Evolutionary conservation across 2,797 vertebrate species (phyloP).

Genomic region (Pseudomugil gertrudae): DNA sequence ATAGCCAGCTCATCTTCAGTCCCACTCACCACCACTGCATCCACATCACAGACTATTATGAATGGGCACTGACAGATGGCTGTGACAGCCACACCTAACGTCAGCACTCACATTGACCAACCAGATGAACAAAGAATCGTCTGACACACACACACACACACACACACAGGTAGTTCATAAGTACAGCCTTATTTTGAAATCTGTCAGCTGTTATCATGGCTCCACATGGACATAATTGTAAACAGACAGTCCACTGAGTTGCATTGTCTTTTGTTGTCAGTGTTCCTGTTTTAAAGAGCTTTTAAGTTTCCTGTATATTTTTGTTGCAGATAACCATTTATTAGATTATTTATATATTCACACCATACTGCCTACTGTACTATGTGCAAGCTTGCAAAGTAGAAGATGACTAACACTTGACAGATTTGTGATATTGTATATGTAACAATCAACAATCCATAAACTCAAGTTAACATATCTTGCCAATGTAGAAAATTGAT

Average conservation of each 20-base stretch:
- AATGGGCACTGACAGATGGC: constrained; percentile 85
- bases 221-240: constrained; percentile 14
- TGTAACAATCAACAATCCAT: not conserved
- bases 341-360: constrained; percentile 28
- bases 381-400: constrained; percentile 5
- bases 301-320: constrained; percentile 9
- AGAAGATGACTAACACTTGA: not conserved
- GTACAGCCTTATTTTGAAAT: constrained; percentile 21
- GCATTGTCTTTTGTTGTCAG: constrained; percentile 20
- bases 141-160: not conserved
- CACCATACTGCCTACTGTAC: too few relatives aligned
- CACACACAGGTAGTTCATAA: not conserved
- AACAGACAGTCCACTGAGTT: constrained; percentile 6
- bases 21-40: constrained; percentile 45
- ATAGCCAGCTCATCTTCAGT: constrained; percentile 34
- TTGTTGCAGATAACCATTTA: constrained; percentile 12
- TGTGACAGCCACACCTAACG: constrained; percentile 22
- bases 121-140: constrained; percentile 6
- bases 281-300: constrained; percentile 10
- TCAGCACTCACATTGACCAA: constrained; percentile 1
- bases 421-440: constrained; percentile 1
- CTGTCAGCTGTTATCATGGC: constrained; percentile 14
- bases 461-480: constrained; percentile 11
- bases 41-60: constrained; percentile 78
- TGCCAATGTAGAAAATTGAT: not conserved